Evolutionary conservation across 2,113 vertebrate species (phyloP), one percentile per base, ranked within the genome.

Genomic region (Sebastes fasciatus): DNA sequence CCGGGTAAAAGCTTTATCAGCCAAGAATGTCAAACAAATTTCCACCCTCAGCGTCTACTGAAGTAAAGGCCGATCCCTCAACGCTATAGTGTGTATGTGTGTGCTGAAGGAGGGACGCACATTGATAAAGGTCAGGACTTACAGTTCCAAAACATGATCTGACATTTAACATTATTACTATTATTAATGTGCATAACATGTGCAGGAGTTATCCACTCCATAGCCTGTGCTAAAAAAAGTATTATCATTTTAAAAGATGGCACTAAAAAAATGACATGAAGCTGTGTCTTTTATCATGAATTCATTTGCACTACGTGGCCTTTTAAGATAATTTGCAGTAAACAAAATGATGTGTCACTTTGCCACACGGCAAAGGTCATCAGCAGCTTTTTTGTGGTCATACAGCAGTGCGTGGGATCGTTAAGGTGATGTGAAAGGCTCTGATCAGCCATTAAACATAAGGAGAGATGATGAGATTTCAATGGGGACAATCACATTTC

Each of bases 1-100:
- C 43, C 7, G 4, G 11, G 11, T 52, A 8, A 77, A 70, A 82
- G 42, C 23, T 74, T 86, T 72, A 83, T 79, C 67, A 19, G 52
- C 34, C 65, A 78, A 81, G 67, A 87, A 87, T 84, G 74, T 76
- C 70, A 75, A 90, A 86, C 67, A 87, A 2, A 67, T 65, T 68
- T 77, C 69, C 87, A 85, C 87, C 84, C 75, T 77, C 17, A 23
- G 72, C 23, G 8, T 68, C 6, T 74, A 46, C 55, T 84, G 57
- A 79, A 42, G 52, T 21, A 48, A 82, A 82, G 72, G 89, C 68
- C 60, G 6, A 58, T 61, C 86, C 79, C 64, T 87, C 69, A 68
- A 42, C 55, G 55, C 42, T 1, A 3, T 34, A 34, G 34, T 34
- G 34, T 34, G 34, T 34, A 34, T 34, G 43, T 88, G 85, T 91